phyloP scores from a whole-genome alignment of 2,113 vertebrate genomes.

The Furnarius figulus region DNA sequence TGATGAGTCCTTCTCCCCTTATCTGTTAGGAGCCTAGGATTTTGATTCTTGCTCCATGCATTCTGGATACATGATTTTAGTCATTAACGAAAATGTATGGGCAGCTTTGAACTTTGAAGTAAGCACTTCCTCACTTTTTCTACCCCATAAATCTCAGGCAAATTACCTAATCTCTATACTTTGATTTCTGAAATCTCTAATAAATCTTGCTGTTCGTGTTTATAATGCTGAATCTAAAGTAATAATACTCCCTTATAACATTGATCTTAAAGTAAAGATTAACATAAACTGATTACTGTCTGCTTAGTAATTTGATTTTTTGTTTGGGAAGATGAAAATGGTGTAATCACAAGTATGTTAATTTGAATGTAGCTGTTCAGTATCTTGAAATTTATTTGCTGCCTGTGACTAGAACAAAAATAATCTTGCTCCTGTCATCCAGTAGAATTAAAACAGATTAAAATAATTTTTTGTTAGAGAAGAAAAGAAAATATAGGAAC shows the following conservation, averaged over 20 bases:
- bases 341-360: background rate
- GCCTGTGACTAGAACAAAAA: background rate
- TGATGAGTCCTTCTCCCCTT: background rate
- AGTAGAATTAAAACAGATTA: background rate
- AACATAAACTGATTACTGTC: slow-evolving; percentile 15
- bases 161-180: background rate
- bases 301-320: background rate
- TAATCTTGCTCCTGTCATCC: background rate
- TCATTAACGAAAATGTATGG: background rate
- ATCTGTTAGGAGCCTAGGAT: background rate
- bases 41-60: background rate
- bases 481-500: background rate
- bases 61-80: background rate
- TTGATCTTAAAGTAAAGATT: background rate
- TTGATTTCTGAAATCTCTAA: slow-evolving; percentile 11
- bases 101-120: background rate
- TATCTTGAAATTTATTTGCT: background rate
- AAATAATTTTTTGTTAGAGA: background rate
- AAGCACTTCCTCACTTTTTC: background rate
- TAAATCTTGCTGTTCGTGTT: background rate
- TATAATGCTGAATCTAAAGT: background rate
- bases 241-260: background rate
- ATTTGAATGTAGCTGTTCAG: background rate
- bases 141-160: background rate
- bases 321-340: background rate